Percentiles rank a stretch among this genome's conserved stretches.
Conservation (phyloP, 2,888 invertebrate species). For the Eristalis arbustorum region DNA sequence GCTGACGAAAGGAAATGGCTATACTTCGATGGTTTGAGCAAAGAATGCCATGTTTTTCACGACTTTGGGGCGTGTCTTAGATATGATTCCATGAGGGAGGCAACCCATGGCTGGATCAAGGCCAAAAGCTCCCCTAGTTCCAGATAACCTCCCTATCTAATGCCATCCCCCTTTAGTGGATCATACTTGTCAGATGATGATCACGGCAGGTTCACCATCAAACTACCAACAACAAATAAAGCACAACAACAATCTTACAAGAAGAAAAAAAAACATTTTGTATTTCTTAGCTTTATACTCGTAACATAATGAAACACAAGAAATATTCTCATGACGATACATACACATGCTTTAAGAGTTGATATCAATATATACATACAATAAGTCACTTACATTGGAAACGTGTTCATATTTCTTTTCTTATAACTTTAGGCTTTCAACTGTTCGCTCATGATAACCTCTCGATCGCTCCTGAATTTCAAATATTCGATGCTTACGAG, state of each 20-base stretch:
- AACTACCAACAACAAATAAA: background rate
- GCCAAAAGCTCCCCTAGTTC: too few relatives aligned
- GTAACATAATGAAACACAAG: constrained; percentile 9
- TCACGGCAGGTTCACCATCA: too few relatives aligned
- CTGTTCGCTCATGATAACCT: background rate
- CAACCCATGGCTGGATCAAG: too few relatives aligned
- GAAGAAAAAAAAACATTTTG: background rate
- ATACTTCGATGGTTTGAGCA: too few relatives aligned
- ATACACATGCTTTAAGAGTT: constrained; percentile 10
- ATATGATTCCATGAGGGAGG: too few relatives aligned
- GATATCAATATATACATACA: constrained; percentile 18
- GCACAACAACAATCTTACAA: background rate
- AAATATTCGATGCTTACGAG: background rate
- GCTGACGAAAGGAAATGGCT: too few relatives aligned
- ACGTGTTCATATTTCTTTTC: background rate
- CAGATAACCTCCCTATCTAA: too few relatives aligned
- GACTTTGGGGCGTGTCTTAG: too few relatives aligned
- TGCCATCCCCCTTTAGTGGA: too few relatives aligned
- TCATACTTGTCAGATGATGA: too few relatives aligned
- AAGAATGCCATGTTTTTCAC: too few relatives aligned
- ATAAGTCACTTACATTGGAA: constrained; percentile 17
- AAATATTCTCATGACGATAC: background rate
- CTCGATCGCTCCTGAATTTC: background rate
- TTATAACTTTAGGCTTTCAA: background rate
- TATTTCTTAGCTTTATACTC: background rate